phyloP scores from a whole-genome alignment of 2,888 invertebrate genomes.

The Xylota segnis region DNA sequence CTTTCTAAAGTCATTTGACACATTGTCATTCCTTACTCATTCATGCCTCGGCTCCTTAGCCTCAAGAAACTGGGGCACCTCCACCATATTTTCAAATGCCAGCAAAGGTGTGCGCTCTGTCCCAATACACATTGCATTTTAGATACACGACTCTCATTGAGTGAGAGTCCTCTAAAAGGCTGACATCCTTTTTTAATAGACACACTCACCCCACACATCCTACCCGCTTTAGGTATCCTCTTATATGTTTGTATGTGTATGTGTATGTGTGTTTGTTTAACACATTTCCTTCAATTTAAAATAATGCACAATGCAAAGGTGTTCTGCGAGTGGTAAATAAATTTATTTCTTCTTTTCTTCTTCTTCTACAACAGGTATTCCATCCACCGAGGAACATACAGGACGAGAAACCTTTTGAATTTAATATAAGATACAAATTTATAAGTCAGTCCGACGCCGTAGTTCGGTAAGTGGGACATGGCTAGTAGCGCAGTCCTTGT shows the following conservation, averaged over 20 bases:
- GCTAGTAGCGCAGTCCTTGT: conserved; percentile 55
- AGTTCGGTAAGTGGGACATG: conserved; percentile 86
- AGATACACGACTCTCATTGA: conserved; percentile 57
- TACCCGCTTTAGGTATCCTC: background rate
- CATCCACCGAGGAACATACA: conserved; percentile 88
- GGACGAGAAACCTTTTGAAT: conserved; percentile 91
- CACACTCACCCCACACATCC: conserved; percentile 26
- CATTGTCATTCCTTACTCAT: conserved; percentile 69
- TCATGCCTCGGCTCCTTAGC: conserved; percentile 66
- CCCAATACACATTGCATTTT: conserved; percentile 61
- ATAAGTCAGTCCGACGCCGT: conserved; percentile 92
- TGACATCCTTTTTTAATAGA: conserved; percentile 68
- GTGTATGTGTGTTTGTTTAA: conserved; percentile 43
- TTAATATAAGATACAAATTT: conserved; percentile 92
- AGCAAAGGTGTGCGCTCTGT: conserved; percentile 67
- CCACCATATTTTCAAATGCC: conserved; percentile 36
- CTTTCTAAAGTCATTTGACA: conserved; percentile 70
- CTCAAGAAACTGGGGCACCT: conserved; percentile 64
- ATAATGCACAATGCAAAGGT: conserved; percentile 73
- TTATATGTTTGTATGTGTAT: background rate
- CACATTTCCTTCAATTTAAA: conserved; percentile 73
- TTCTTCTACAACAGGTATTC: conserved; percentile 81
- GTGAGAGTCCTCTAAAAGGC: conserved; percentile 70
- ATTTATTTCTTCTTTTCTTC: conserved; percentile 71
- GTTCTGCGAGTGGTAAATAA: conserved; percentile 71